Evolutionary conservation across 2,888 invertebrate genomes (phyloP).

Genomic region (Calliphora vomitoria): DNA sequence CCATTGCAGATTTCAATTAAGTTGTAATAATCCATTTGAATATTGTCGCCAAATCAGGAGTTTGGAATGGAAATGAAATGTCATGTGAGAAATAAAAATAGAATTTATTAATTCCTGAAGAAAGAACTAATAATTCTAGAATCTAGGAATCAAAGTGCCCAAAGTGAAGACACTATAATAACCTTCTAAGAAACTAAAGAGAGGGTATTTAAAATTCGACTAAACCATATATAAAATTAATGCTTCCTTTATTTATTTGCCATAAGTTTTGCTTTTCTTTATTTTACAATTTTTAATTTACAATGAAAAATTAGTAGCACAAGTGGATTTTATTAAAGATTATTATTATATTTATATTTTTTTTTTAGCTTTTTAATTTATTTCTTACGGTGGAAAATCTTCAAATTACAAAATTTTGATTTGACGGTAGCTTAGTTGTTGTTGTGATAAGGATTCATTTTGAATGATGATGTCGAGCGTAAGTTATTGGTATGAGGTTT

Average conservation of each 20-base stretch:
- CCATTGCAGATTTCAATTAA: too few species aligned
- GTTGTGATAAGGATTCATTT: conserved; percentile 51
- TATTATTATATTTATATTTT: conserved; percentile 62
- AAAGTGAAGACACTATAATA: too few species aligned
- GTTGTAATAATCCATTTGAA: too few species aligned
- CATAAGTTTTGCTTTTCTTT: neutral
- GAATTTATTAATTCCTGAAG: too few species aligned
- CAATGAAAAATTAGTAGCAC: conserved; percentile 68
- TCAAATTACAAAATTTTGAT: conserved; percentile 66
- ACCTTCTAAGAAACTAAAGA: too few species aligned
- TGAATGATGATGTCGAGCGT: conserved; percentile 42
- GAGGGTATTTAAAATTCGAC: neutral
- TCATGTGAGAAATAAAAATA: too few species aligned
- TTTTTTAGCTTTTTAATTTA: conserved; percentile 47
- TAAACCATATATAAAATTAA: neutral
- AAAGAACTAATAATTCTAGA: too few species aligned
- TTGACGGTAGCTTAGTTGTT: conserved; percentile 70
- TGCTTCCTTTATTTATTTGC: neutral
- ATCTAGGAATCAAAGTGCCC: too few species aligned
- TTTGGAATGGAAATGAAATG: too few species aligned
- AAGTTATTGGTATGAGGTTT: conserved; percentile 60
- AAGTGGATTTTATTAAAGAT: conserved; percentile 69
- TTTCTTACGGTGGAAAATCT: conserved; percentile 54
- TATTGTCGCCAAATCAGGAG: too few species aligned
- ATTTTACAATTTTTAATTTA: conserved; percentile 49